These are phyloP conservation scores for Euplexia lucipara DNA, from an alignment of 2,888 invertebrate genomes.

Conservation along the genomic window DNA sequence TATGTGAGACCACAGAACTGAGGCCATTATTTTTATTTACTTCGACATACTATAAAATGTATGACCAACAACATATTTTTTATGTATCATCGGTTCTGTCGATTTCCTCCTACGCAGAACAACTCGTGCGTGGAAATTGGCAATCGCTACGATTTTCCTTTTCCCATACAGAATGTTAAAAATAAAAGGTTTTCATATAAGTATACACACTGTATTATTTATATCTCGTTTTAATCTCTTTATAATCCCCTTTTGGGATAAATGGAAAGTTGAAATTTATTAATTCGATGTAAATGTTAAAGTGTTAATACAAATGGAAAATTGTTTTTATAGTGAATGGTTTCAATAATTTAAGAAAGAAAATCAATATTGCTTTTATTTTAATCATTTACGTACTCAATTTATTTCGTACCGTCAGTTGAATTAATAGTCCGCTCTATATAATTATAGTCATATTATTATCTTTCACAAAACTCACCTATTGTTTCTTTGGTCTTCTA, in stretches of 20 bases:
- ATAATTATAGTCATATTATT: too few relatives aligned
- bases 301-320: constrained; percentile 2
- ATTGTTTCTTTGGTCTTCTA: too few relatives aligned
- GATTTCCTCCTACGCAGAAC: constrained; percentile 45
- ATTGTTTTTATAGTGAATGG: too few relatives aligned
- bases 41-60: constrained; percentile 32
- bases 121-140: constrained; percentile 61
- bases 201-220: background rate
- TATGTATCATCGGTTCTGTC: constrained; percentile 45
- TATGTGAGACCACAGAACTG: background rate
- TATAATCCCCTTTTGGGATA: constrained; percentile 25
- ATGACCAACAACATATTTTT: constrained; percentile 52
- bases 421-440: too few relatives aligned
- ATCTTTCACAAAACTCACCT: too few relatives aligned
- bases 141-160: constrained; percentile 54
- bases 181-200: constrained; percentile 36
- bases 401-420: too few relatives aligned
- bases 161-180: constrained; percentile 38
- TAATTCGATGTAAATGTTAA: constrained; percentile 14
- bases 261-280: constrained; percentile 12
- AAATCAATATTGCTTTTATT: too few relatives aligned
- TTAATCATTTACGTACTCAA: too few relatives aligned
- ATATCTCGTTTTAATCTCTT: constrained; percentile 26
- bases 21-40: constrained; percentile 31
- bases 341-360: too few relatives aligned